Conservation (phyloP, 2,888 invertebrate species). For the Ferrisia virgata region DNA sequence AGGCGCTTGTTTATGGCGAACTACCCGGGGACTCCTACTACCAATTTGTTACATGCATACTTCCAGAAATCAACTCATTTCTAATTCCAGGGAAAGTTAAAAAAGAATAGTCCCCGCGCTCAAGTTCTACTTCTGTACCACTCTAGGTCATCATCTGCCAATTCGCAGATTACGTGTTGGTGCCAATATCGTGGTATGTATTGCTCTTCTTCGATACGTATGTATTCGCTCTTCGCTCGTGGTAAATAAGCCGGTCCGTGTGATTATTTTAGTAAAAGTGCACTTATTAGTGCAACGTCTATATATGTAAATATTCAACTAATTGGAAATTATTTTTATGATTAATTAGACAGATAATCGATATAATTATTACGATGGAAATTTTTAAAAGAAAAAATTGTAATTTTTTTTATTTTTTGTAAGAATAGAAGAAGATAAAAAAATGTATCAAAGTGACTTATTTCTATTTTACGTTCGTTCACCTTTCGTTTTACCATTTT, state of each 20-base stretch:
- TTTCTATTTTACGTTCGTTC: not conserved
- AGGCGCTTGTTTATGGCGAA: not conserved
- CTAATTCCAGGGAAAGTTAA: slow-evolving; percentile 31
- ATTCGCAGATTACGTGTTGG: not conserved
- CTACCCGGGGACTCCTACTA: slow-evolving; percentile 20
- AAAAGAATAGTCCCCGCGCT: slow-evolving; percentile 14
- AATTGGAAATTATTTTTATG: no score
- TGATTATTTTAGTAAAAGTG: not conserved
- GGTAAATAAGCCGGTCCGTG: no score
- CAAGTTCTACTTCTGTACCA: slow-evolving; percentile 11
- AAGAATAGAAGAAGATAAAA: no score
- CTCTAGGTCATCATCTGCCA: slow-evolving; percentile 15
- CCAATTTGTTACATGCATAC: slow-evolving; percentile 4
- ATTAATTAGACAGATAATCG: no score
- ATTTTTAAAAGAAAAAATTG: no score
- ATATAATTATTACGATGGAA: no score
- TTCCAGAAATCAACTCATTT: slow-evolving; percentile 21
- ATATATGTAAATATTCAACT: no score
- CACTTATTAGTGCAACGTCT: no score
- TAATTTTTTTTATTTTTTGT: no score
- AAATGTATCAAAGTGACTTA: not conserved
- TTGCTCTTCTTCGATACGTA: not conserved
- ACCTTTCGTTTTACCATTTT: not conserved
- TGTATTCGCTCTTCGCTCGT: not conserved
- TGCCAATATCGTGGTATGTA: not conserved